Base-by-base conservation (phyloP, 2,113 vertebrate species). In the Pollachius pollachius region DNA sequence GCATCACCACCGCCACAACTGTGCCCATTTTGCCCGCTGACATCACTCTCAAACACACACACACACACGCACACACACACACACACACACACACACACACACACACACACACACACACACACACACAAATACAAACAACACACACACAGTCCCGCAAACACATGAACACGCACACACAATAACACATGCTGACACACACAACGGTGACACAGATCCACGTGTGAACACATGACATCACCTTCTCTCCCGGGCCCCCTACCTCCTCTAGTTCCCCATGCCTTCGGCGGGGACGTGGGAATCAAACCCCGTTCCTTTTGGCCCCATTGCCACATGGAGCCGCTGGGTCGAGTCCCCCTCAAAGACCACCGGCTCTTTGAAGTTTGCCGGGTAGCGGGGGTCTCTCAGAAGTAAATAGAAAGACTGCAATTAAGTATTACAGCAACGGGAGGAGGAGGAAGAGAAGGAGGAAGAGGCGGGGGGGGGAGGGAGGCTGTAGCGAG, bases 11-110 rank as follows among this genome's bases (percentile, higher is more conserved):
- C 37, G 37, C 37, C 37, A 41, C 37, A 41, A 41, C 37, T 41
- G 37, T 41, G 37, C 9, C 37, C 37, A 11, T 41, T 27, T 41
- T 41, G 37, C 37, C 37, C 9, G 37, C 37, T 41, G 37, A 52
- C n/a, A 77, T 65, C 88, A 87, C 65, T 27, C 15, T 52, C n/a
- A 54, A 18, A 30, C 67, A 37, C 19, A 27, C 68, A 71, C 69
- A 78, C 17, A 56, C 54, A 56, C 54, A 56, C 15, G 5, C 52
- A 1, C 37, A n/a, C 15, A 56, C 1, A 56, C 15, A 16, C 54
- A 56, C 54, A 56, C 54, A 56, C 54, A 56, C 54, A 16, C 54
- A 56, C 2, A 52, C 52, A 52, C 52, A 52, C 5, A 52, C 52
- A 52, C 15, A 52, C 9, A 27, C 2, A 52, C 52, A 2, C 4